Base-by-base conservation (phyloP, 2,888 invertebrate species). In the Carterocephalus palaemon region DNA sequence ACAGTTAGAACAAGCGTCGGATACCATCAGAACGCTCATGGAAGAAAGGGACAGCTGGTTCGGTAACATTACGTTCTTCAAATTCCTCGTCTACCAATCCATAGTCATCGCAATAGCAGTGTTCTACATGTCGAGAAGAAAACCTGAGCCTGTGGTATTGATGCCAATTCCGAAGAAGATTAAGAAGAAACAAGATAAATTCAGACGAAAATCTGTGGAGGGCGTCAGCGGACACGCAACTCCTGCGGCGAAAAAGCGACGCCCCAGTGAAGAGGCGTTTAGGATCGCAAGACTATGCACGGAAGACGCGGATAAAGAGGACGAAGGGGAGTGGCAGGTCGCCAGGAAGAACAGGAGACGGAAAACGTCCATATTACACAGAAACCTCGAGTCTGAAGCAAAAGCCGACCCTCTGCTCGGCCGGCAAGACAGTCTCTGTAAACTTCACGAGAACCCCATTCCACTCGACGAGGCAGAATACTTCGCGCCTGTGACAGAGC, bases 251-350 rank as follows among this genome's bases (percentile, higher is more conserved):
- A 88, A 89, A 55, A 88, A 88, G 48, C 89, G 91, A 16, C 81
- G 95, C 34, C 94, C 94, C 0, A 95, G 94, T 62, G 94, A 94
- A 59, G 92, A 92, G 62, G 92, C 91, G 0, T 75, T 92, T 63
- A 87, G 88, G 48, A 90, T 90, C 47, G 84, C 86, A 0, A 88
- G 91, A 12, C 89, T 89, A 12, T 90, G 91, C 41, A 73, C 86
- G 19, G 90, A 91, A 34, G 77, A 91, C 13, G 69, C 90, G 54
- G 78, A 88, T 10, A 89, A 89, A 40, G 85, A 87, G 0, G 76
- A 78, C 2, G 76, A 75, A 23, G 88, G 66, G 34, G 88, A 87
- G 59, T 89, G 70, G 89, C 88, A 66, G 51, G 67, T 73, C 13
- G 84, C 78, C 45, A 80, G 74, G 13, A 87, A 81, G 60, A 89